These are phyloP conservation scores for Actinostola sp. DNA, from an alignment of 92 coral and sea anemone species.

Conservation along the genomic window DNA sequence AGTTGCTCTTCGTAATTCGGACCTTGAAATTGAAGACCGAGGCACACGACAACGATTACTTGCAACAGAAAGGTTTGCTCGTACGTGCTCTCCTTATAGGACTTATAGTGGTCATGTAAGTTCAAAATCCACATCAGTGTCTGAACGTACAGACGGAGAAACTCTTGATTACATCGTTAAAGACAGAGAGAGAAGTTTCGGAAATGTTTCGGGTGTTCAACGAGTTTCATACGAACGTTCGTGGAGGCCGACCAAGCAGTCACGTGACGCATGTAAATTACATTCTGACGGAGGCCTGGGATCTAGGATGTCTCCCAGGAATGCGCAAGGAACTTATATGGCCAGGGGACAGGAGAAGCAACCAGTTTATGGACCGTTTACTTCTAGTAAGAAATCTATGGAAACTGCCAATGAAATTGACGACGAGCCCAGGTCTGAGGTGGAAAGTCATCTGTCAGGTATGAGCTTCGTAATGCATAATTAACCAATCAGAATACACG, in stretches of 20 bases:
- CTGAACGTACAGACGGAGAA: not conserved
- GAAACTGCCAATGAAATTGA: not conserved
- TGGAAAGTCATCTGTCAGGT: too few relatives aligned
- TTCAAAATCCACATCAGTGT: not conserved
- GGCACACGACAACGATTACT: not conserved
- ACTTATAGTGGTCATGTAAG: not conserved
- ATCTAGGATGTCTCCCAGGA: not conserved
- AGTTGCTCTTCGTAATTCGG: not conserved
- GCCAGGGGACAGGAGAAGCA: not conserved
- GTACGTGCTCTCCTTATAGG: too few relatives aligned
- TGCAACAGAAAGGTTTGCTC: too few relatives aligned
- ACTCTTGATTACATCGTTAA: not conserved
- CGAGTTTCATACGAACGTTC: not conserved
- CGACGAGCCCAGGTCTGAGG: not conserved
- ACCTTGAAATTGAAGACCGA: not conserved
- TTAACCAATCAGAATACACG: too few relatives aligned
- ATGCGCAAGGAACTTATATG: not conserved
- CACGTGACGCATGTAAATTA: conserved; percentile 3
- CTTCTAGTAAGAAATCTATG: not conserved
- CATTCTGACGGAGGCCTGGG: not conserved
- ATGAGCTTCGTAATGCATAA: too few relatives aligned
- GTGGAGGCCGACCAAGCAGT: not conserved
- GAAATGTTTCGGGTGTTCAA: not conserved
- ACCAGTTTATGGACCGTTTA: not conserved
- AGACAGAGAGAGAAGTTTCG: not conserved